Conservation (phyloP, 2,888 invertebrate genomes). For the Lottia gigantea region DNA sequence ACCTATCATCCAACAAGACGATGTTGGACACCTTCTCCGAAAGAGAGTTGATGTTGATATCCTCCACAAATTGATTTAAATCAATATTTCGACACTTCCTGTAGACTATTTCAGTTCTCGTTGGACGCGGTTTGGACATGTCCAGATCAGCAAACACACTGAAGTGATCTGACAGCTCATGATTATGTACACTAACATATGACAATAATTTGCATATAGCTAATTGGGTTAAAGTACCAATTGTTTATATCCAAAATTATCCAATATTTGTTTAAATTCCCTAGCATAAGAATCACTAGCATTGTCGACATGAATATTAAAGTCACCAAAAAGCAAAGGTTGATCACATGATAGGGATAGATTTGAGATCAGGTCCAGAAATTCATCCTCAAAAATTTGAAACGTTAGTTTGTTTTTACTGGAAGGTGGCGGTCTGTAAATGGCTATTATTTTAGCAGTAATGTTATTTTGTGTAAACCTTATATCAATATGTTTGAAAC, state of each 20-base stretch:
- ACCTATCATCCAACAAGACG: too few relatives aligned
- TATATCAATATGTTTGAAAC: too few relatives aligned
- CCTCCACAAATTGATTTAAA: not conserved
- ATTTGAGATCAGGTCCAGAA: not conserved
- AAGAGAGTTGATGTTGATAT: not conserved
- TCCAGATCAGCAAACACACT: not conserved
- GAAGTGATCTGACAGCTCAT: not conserved
- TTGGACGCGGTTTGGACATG: not conserved
- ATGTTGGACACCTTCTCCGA: too few relatives aligned
- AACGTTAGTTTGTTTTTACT: not conserved
- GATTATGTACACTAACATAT: too few relatives aligned
- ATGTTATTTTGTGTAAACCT: too few relatives aligned
- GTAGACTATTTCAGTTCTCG: not conserved
- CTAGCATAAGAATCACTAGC: too few relatives aligned
- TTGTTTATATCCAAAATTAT: too few relatives aligned
- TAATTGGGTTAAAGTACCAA: too few relatives aligned
- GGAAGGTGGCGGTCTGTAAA: not conserved
- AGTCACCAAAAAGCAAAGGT: not conserved
- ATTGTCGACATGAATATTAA: too few relatives aligned
- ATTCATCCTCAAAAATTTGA: too few relatives aligned
- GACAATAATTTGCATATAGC: too few relatives aligned
- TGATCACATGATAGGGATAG: not conserved
- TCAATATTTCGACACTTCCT: constrained; percentile 3
- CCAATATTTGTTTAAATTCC: too few relatives aligned
- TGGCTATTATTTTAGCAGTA: not conserved